Evolutionary conservation across 1,140 invertebrate genomes (phyloP), one percentile per base, ranked within the genome.

Genomic region (Eciton burchellii): DNA sequence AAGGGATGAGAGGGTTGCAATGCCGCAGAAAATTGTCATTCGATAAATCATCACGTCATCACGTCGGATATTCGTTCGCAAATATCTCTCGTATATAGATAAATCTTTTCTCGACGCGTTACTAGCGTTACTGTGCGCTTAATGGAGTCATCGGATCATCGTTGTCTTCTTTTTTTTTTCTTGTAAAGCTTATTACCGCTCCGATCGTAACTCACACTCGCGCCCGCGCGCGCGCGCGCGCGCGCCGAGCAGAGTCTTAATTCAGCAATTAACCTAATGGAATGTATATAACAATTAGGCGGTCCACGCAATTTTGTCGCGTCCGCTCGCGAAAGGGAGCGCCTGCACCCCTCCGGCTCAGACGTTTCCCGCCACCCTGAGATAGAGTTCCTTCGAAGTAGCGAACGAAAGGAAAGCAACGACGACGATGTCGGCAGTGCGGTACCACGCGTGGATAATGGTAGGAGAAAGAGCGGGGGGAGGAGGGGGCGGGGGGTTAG

Each of bases 231-330:
- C 70, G 83, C 70, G 81, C 73, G 26, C 81, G 71, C 73, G 76
- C 81, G 79, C 83, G 86, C 82, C 65, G 72, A 68, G 83, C 90
- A 92, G 89, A 93, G 92, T 93, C 93, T 94, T 94, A 94, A 94
- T 94, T 94, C 91, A 92, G 93, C 92, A 94, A 94, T 94, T 94
- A 93, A 92, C 91, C 91, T 94, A 94, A 94, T 94, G 93, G 93
- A 94, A 94, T 94, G 93, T 94, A 93, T 94, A 94, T 94, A 94
- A 94, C 92, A 94, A 94, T 94, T 94, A 94, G 91, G 88, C 91
- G 89, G 90, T 91, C 89, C 89, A 86, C 90, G 89, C 87, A 63
- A 84, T 87, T 88, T 81, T 82, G 87, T 91, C 85, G 89, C 83
- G 85, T 82, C 71, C 43, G 56, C 82, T 72, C 57, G 62, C 26